Evolutionary conservation across 2,888 invertebrate species (phyloP), one percentile per base, ranked within the genome.

Genomic region (Gnatocerus cornutus): DNA sequence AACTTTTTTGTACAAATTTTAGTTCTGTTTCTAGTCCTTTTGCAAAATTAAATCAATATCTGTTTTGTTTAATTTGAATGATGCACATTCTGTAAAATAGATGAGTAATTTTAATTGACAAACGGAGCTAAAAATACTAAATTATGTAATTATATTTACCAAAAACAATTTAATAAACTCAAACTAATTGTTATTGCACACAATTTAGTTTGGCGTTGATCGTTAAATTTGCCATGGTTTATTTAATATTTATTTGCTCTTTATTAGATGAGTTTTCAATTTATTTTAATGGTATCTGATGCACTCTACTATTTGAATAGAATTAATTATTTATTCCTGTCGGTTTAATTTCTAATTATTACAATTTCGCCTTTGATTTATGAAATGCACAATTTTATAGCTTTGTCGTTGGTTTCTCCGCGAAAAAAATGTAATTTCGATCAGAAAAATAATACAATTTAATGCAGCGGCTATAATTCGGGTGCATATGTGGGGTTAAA

Each of bases 401-500:
- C 7, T 6, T 1, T 6, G 33, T 33, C 33, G 33, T 7, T 9
- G 33, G 33, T 33, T n/a, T 33, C 9, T 7, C 6, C n/a, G 33
- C 21, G 21, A 21, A n/a, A 33, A 29, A 33, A 50, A 50, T 21
- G 14, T 50, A 50, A 50, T 50, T 50, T 21, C 13, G 41, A 58
- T 21, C 41, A 41, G 21, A 55, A 37, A 14, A 41, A 41, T 41
- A 56, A 56, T 43, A 68, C 45, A 68, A 55, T 55, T 62, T 52
- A 53, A 68, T 64, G 55, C 45, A 29, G 12, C 63, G 27, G 50
- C 52, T 41, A 55, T 55, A 53, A 70, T 74, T 74, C 67, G 69
- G 70, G 71, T 73, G 67, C 74, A 76, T 74, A 75, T 74, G 74
- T 73, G 73, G 73, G 71, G 70, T 74, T 68, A 73, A 77, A 76